Evolutionary conservation across 2,888 invertebrate species (phyloP).

Genomic region (Criorhina ranunculi): DNA sequence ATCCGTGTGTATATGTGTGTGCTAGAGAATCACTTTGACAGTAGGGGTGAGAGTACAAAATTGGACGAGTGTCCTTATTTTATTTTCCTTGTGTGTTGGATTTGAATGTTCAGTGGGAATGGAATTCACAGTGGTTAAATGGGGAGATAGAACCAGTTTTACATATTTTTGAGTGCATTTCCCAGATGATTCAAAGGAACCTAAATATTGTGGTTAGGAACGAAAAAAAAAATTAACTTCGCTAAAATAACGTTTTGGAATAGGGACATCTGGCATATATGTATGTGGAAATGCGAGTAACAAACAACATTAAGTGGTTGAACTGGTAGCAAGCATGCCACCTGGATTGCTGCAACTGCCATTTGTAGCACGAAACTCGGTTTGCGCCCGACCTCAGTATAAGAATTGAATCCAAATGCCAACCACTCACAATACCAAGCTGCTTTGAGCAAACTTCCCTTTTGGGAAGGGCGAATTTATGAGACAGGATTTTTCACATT

Average conservation of each 20-base stretch:
- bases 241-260: conserved; percentile 48
- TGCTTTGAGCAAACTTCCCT: too few relatives aligned
- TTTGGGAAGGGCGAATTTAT: too few relatives aligned
- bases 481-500: too few relatives aligned
- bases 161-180: conserved; percentile 37
- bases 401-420: too few relatives aligned
- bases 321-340: too few relatives aligned
- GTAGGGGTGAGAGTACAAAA: conserved; percentile 24
- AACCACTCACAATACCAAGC: too few relatives aligned
- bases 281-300: not conserved
- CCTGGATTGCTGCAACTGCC: too few relatives aligned
- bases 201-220: conserved; percentile 49
- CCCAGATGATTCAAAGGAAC: conserved; percentile 25
- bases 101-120: conserved; percentile 58
- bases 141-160: conserved; percentile 21
- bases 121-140: conserved; percentile 37
- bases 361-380: too few relatives aligned
- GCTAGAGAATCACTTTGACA: conserved; percentile 5
- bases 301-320: too few relatives aligned
- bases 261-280: conserved; percentile 23
- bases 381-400: too few relatives aligned
- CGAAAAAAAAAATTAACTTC: conserved; percentile 39
- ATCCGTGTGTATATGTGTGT: not conserved
- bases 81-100: conserved; percentile 39
- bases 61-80: conserved; percentile 50